Base-by-base conservation (phyloP, 2,888 invertebrate species). In the Lepas anatifera region DNA sequence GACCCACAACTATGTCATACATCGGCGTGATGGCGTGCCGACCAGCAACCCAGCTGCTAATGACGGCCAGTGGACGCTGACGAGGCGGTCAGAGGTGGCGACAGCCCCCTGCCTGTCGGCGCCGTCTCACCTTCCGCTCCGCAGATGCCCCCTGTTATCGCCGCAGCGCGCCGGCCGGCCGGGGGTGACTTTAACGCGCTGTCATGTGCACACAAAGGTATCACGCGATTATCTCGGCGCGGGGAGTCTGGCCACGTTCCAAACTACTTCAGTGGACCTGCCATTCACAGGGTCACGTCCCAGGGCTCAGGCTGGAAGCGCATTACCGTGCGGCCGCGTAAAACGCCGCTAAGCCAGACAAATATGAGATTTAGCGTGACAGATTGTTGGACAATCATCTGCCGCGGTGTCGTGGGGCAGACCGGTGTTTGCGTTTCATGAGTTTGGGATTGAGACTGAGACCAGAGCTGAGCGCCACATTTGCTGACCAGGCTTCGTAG, bases 281-380 rank as follows among this genome's bases (percentile, higher is more conserved):
- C 58, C 58, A 58, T 58, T 58, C 32, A 58, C 16, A 8, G n/a
- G 11, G 50, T 50, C 50, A 27, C 27, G 50, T 27, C 50, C 50
- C 3, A 10, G 16, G 16, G 43, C 43, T 43, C 43, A n/a, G n/a
- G n/a, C n/a, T n/a, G n/a, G n/a, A n/a, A n/a, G n/a, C n/a, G n/a
- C n/a, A n/a, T n/a, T n/a, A n/a, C n/a, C n/a, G n/a, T n/a, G 18
- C 58, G 32, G 18, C 2, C 41, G 11, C 18, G 25, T 58, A 58
- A 58, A 58, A 29, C 58, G 58, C 29, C 58, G 58, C 58, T 18
- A 27, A 58, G 58, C 58, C 58, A 58, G 58, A 58, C 58, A 27
- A 13, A 32, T 58, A 32, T 58, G 58, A 29, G 16, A 6, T 13
- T 58, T 22, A 32, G 32, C 58, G n/a, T 32, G 58, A 58, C 58